Conservation (phyloP, 1,140 invertebrate species). For the Nasonia vitripennis region DNA sequence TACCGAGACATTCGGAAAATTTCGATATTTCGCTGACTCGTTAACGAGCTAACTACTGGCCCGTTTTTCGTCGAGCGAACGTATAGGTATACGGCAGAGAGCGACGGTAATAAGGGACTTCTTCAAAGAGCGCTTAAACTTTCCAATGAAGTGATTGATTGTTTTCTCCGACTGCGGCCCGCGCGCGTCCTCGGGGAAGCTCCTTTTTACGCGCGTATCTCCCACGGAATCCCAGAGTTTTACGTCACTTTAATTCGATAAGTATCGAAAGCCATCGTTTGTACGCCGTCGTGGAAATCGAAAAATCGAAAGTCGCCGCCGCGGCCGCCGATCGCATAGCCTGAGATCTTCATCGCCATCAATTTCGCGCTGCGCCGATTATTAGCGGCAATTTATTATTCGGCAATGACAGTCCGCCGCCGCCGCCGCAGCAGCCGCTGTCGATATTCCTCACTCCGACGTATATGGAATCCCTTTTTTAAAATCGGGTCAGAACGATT, state of each 20-base stretch:
- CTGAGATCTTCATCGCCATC: constrained; percentile 50
- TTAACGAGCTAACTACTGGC: neutral
- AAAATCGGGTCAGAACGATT: constrained; percentile 46
- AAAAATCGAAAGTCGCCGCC: constrained; percentile 30
- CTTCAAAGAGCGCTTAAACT: neutral
- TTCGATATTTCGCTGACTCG: neutral
- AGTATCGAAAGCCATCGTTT: constrained; percentile 22
- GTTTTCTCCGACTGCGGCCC: neutral
- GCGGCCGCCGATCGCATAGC: neutral
- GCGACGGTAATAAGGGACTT: constrained; percentile 2
- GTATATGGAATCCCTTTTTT: constrained; percentile 44
- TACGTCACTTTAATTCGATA: constrained; percentile 45
- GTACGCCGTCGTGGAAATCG: constrained; percentile 29
- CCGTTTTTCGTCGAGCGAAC: neutral
- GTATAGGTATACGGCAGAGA: neutral
- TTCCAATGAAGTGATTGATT: constrained; percentile 42
- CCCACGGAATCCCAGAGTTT: constrained; percentile 7
- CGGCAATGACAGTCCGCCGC: constrained; percentile 25
- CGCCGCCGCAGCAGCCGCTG: neutral
- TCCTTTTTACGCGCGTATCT: neutral
- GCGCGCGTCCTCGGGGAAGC: neutral
- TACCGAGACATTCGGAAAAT: constrained; percentile 22
- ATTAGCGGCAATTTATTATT: constrained; percentile 49
- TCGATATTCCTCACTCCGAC: constrained; percentile 29
- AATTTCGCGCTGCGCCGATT: constrained; percentile 36